Evolutionary conservation across 2,113 vertebrate genomes (phyloP).

Genomic region (Oxygymnocypris stewartii): DNA sequence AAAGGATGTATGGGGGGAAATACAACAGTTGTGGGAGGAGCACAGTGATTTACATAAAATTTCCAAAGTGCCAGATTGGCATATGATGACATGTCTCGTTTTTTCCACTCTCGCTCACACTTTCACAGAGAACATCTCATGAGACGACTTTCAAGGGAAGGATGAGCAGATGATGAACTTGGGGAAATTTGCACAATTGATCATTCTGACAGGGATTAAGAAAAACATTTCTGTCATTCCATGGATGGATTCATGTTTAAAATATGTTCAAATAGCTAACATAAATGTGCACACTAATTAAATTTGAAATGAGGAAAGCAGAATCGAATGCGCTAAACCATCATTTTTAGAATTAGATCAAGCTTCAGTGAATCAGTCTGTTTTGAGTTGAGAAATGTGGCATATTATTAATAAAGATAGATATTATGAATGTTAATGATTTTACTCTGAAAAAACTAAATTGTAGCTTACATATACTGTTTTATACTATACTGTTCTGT

Average conservation of each 20-base stretch:
- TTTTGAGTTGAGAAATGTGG: neutral
- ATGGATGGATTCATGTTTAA: neutral
- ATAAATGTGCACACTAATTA: neutral
- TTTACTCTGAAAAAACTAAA: neutral
- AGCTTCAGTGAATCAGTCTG: neutral
- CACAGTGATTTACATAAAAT: slow-evolving; percentile 65
- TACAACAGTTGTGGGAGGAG: slow-evolving; percentile 55
- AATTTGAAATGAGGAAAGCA: neutral
- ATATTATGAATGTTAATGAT: neutral
- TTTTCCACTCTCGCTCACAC: slow-evolving; percentile 54
- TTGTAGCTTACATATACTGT: slow-evolving; percentile 9
- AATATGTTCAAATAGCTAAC: neutral
- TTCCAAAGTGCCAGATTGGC: slow-evolving; percentile 63
- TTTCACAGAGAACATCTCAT: slow-evolving; percentile 47
- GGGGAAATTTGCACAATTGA: slow-evolving; percentile 60
- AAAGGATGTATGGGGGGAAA: slow-evolving; percentile 58
- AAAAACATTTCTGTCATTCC: neutral
- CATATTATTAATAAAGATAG: neutral
- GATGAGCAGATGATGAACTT: slow-evolving; percentile 59
- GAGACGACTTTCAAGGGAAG: slow-evolving; percentile 54
- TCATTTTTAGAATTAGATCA: neutral
- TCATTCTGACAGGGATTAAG: neutral
- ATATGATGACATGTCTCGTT: slow-evolving; percentile 40
- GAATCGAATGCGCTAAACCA: neutral
- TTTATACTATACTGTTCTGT: neutral